phyloP scores from a whole-genome alignment of 1,140 invertebrate genomes.

The Aphelenchoides besseyi region DNA sequence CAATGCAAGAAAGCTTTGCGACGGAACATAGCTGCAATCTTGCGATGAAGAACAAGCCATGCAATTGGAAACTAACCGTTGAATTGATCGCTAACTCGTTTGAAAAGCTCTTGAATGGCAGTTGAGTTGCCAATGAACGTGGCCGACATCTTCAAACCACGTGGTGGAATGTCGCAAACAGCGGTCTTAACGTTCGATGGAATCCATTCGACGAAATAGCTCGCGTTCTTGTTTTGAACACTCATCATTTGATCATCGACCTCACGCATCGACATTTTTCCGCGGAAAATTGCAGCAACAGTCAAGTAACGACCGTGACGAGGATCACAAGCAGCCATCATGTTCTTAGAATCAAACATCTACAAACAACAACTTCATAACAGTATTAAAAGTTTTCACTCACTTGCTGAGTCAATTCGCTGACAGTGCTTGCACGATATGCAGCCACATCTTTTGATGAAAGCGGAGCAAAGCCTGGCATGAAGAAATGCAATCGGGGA shows the following conservation, averaged over 20 bases:
- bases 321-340: slow-evolving; percentile 86
- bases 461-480: slow-evolving; percentile 89
- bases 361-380: slow-evolving; percentile 22
- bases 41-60: no score
- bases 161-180: slow-evolving; percentile 66
- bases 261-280: slow-evolving; percentile 80
- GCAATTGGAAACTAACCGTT: slow-evolving; percentile 71
- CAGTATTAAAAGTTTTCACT: background rate
- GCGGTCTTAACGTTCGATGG: slow-evolving; percentile 64
- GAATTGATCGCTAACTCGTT: slow-evolving; percentile 75
- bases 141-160: slow-evolving; percentile 66
- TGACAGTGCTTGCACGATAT: slow-evolving; percentile 78
- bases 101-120: no score
- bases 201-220: slow-evolving; percentile 63
- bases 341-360: slow-evolving; percentile 76
- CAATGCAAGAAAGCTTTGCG: no score
- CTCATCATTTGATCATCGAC: slow-evolving; percentile 62
- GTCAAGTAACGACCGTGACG: no score
- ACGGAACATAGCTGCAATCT: slow-evolving; percentile 53
- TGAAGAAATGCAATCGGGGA: slow-evolving; percentile 90
- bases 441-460: slow-evolving; percentile 73
- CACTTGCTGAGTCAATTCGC: slow-evolving; percentile 76
- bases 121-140: slow-evolving; percentile 68
- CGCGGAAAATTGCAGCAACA: slow-evolving; percentile 87
- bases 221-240: slow-evolving; percentile 62